Base-by-base conservation (phyloP, 2,888 invertebrate genomes). In the Apodemia hepburni region DNA sequence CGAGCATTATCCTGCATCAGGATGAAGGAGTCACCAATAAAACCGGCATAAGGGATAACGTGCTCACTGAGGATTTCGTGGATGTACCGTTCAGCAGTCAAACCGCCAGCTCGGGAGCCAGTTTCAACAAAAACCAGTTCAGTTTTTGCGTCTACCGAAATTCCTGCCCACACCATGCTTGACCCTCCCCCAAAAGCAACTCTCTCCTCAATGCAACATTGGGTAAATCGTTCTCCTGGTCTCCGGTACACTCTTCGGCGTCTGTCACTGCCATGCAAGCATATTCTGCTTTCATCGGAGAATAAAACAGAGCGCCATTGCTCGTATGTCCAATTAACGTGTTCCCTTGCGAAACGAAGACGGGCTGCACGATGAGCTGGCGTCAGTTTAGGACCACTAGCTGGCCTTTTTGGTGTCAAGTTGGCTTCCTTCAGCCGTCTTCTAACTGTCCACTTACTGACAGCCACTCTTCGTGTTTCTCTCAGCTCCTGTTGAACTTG, bases 331-430 rank as follows among this genome's bases (percentile, higher is more conserved):
- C 64, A 65, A 66, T 64, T 49, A 42, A 71, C 49, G 64, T 68
- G 65, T 58, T 63, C 64, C 42, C 64, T 63, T 54, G 68, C 68
- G 60, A 69, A 70, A n/a, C 60, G 61, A 42, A 68, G 65, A 22
- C 64, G 65, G 27, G 67, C 65, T 68, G 54, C 60, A 59, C 66
- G 66, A 47, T 70, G 66, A 60, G 60, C 65, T 62, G 62, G n/a
- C 18, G 64, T 68, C 27, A 66, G 63, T 65, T 66, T 64, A 3
- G 63, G 62, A 22, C 49, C 49, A 29, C 62, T 66, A 49, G 63
- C 63, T 27, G 64, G 64, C 51, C 54, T 62, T 61, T 64, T 57
- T 58, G 57, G 57, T 47, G 35, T 61, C 58, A 45, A 29, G 57
- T 60, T 64, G 61, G 59, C 59, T 58, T 61, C 60, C 58, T 59